Evolutionary conservation across 2,888 invertebrate species (phyloP).

Genomic region (Noctua janthina): DNA sequence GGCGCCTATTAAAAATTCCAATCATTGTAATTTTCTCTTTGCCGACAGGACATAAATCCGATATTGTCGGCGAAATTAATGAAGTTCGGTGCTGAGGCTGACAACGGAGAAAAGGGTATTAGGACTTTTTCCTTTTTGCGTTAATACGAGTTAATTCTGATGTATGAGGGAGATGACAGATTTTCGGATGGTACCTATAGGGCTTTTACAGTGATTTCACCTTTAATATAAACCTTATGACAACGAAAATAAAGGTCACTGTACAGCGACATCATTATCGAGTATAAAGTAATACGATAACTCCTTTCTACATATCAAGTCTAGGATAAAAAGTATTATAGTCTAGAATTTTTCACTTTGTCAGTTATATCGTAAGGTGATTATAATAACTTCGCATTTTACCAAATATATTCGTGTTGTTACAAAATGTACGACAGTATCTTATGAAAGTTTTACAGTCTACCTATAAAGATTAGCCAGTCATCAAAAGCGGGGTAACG

Average conservation of each 20-base stretch:
- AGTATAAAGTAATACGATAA: background rate
- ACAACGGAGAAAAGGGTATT: constrained; percentile 55
- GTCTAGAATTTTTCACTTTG: no score
- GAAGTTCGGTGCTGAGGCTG: constrained; percentile 59
- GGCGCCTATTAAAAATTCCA: constrained; percentile 65
- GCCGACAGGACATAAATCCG: constrained; percentile 61
- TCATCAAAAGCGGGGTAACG: constrained; percentile 13
- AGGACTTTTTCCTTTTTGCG: constrained; percentile 46
- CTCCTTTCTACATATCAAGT: no score
- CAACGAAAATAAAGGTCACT: background rate
- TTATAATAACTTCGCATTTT: background rate
- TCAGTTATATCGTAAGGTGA: background rate
- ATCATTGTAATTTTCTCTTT: constrained; percentile 59
- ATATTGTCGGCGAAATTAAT: constrained; percentile 68
- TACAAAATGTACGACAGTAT: background rate
- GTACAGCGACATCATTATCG: background rate
- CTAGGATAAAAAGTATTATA: no score
- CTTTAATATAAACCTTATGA: background rate
- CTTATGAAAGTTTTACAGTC: background rate
- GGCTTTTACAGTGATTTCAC: background rate
- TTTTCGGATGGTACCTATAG: background rate
- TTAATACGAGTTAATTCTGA: constrained; percentile 44
- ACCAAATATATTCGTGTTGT: background rate
- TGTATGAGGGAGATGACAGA: constrained; percentile 29
- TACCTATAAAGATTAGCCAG: constrained; percentile 1